Percentiles rank a stretch among this genome's conserved stretches.
Evolutionary conservation across 2,797 vertebrate species (phyloP).

Genomic region (Falco novaeseelandiae): DNA sequence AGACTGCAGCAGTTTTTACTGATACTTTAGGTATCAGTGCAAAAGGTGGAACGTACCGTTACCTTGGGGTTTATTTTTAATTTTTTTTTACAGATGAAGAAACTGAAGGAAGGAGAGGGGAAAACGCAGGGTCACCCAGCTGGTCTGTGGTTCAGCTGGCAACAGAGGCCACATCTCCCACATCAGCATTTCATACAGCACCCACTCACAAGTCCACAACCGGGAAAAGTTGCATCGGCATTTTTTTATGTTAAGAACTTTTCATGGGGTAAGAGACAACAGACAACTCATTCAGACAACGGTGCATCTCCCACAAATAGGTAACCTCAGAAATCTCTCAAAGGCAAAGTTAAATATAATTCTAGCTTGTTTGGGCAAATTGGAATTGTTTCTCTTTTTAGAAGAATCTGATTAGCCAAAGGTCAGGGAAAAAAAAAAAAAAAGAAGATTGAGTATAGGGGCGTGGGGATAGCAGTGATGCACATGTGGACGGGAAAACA

Average conservation of each 20-base stretch:
- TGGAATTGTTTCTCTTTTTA: neutral
- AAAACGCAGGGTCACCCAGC: slow-evolving; percentile 47
- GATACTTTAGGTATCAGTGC: neutral
- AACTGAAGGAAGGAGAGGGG: neutral
- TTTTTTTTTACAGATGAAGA: neutral
- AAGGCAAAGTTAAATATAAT: neutral
- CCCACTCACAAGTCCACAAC: slow-evolving; percentile 1
- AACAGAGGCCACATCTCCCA: neutral
- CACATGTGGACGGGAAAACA: slow-evolving; percentile 25
- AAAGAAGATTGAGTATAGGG: neutral
- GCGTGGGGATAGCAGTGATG: neutral
- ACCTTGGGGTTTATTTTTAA: neutral
- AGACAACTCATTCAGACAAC: neutral
- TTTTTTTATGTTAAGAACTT: neutral
- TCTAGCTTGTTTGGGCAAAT: neutral
- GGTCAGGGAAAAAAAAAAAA: slow-evolving; percentile 22
- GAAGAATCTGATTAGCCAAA: slow-evolving; percentile 6
- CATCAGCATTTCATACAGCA: slow-evolving; percentile 12
- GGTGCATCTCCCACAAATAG: neutral
- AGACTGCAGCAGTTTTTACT: neutral
- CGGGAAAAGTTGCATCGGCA: neutral
- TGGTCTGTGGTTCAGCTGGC: slow-evolving; percentile 19
- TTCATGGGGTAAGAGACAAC: neutral
- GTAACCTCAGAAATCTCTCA: neutral
- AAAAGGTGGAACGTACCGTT: neutral